Conservation (phyloP, 1,140 invertebrate genomes). For the Steinernema feltiae region DNA sequence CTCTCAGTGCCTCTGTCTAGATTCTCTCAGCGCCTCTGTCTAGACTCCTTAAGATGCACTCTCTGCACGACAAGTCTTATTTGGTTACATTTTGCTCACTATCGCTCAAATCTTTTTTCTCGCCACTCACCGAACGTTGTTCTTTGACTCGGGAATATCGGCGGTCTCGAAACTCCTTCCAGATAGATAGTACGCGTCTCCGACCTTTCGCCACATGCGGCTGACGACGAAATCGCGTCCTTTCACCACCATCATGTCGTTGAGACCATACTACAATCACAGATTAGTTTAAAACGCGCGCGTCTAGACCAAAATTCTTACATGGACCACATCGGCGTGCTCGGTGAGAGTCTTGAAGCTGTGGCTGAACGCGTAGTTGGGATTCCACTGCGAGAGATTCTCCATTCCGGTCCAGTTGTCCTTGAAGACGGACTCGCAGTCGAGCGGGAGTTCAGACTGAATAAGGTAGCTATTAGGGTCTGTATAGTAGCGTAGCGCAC, state of each 20-base stretch:
- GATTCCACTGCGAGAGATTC: background rate
- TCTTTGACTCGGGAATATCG: background rate
- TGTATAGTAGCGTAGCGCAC: background rate
- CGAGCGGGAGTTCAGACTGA: conserved; percentile 1
- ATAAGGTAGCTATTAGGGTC: too few species aligned
- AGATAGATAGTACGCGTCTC: conserved; percentile 1
- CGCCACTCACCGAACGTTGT: background rate
- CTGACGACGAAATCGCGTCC: background rate
- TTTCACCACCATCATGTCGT: conserved; percentile 4
- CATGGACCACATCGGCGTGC: background rate
- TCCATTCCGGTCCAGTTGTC: conserved; percentile 13
- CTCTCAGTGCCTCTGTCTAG: too few species aligned
- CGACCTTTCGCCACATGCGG: conserved; percentile 7
- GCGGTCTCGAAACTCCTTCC: background rate
- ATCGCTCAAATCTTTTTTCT: too few species aligned
- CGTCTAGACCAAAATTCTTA: background rate
- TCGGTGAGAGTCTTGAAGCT: conserved; percentile 1
- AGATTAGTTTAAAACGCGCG: background rate
- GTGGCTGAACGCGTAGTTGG: conserved; percentile 7
- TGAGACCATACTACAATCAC: background rate
- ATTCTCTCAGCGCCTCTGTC: too few species aligned
- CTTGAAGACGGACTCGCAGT: background rate
- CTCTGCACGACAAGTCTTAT: too few species aligned
- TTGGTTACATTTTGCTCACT: too few species aligned
- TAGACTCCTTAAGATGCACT: too few species aligned